phyloP scores from a whole-genome alignment of 2,113 vertebrate genomes.

The Brachyhypopomus occidentalis region DNA sequence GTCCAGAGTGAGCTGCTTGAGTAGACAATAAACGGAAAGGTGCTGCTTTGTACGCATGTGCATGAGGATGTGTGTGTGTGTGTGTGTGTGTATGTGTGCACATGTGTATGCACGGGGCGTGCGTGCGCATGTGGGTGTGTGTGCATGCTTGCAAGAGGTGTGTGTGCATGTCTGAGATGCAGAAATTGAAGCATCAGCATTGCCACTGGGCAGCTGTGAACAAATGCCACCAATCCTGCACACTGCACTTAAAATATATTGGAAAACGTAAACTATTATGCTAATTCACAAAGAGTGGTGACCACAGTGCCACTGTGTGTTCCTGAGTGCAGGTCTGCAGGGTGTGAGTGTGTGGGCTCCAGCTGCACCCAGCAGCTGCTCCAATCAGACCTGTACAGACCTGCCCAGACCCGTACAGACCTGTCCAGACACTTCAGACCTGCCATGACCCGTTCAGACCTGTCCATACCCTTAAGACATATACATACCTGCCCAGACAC shows the following conservation, averaged over 20 bases:
- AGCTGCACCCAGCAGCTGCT: too few relatives aligned
- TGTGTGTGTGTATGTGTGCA: neutral
- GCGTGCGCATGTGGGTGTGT: neutral
- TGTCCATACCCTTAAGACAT: too few relatives aligned
- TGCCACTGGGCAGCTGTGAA: neutral
- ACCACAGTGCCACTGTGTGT: too few relatives aligned
- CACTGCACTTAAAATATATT: neutral
- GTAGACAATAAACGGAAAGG: slow-evolving; percentile 50
- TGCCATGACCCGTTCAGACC: too few relatives aligned
- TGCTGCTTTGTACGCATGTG: neutral
- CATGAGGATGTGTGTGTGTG: neutral
- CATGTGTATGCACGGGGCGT: neutral
- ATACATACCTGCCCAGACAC: too few relatives aligned
- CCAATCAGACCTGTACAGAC: too few relatives aligned
- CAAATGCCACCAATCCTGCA: neutral
- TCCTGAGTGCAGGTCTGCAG: too few relatives aligned
- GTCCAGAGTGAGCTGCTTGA: slow-evolving; percentile 39
- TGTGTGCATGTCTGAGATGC: neutral
- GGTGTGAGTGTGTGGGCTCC: too few relatives aligned
- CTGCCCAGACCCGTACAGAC: too few relatives aligned
- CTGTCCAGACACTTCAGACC: too few relatives aligned
- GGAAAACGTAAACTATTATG: too few relatives aligned
- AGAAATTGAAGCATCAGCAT: slow-evolving; percentile 7
- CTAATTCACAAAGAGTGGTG: too few relatives aligned
- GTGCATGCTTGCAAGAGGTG: neutral